Evolutionary conservation across 2,888 invertebrate species (phyloP), one percentile per base, ranked within the genome.

Genomic region (Drosophila mulleri): DNA sequence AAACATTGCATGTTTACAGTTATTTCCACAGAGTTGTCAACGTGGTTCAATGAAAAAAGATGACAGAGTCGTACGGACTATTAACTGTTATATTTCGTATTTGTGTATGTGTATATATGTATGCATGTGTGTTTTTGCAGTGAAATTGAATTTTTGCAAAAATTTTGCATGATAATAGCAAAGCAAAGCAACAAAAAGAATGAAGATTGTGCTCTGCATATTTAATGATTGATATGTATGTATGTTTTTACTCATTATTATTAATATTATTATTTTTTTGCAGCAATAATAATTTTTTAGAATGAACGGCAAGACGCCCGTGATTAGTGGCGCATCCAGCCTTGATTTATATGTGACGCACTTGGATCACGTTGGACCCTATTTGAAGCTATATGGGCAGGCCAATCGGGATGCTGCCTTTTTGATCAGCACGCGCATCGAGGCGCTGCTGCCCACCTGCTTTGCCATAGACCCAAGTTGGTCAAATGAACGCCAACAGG

Each of bases 341-440:
- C 58, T 72, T 23, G 78, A 89, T 52, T 63, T 86, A 32, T 81
- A 75, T 39, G 65, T 86, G 52, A 86, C 86, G 48, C 87, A 86
- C 93, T 94, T 96, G 74, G 96, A 96, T 87, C 94, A 94, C 58
- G 95, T 95, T 71, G 95, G 95, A 37, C 94, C 95, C 67, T 95
- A 95, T 89, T 92, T 97, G 69, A 95, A 95, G 93, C 93, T 97
- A 89, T 96, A 95, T 94, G 96, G 96, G 35, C 96, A 96, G 92
- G 75, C 87, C 4, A 92, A 92, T 78, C 82, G 79, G 47, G 90
- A 91, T 61, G 91, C 91, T n/a, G 78, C 86, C 70, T 72, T 76
- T n/a, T 59, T 90, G 42, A 83, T 92, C 57, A 92, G 88, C 75
- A 76, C 79, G 35, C 91, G 91, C 59, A 80, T 93, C 32, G 89